Base-by-base conservation (phyloP, 1,140 invertebrate species). In the Hyposmocoma kahamanoa region DNA sequence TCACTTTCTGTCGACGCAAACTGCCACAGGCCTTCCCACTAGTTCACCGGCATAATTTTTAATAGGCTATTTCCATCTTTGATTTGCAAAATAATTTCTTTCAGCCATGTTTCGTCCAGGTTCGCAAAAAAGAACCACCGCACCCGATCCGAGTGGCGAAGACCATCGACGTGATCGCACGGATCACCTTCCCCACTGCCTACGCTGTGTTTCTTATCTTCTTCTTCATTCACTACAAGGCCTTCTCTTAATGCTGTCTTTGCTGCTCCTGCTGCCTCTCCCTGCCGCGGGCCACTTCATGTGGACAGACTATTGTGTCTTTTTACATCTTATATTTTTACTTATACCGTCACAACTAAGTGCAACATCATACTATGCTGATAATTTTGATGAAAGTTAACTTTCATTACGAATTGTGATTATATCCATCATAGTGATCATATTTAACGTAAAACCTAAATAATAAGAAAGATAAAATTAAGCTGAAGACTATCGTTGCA, bases 141-240 rank as follows among this genome's bases (percentile, higher is more conserved):
- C 95, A 96, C 89, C 95, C 95, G 28, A 96, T 96, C 68, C 90
- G 95, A 63, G 94, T 97, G 61, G 95, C 95, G 42, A 97, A 97
- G 88, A 96, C 95, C 44, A 97, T 97, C 72, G 96, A 97, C 88
- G 95, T 97, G 47, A 96, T 97, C 72, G 95, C 95, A 26, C 91
- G 95, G 72, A 94, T 96, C 71, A 95, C 95, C 50, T 97, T 97
- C 88, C 96, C 96, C 58, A 91, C 94, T 58, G 95, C 95, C 61
- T 97, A 96, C 81, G 93, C 94, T 72, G 91, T 96, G 67, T 97
- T 97, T 88, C 91, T 97, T 59, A 94, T 96, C 73, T 97, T 96
- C 88, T 97, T 97, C 90, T 97, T 97, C 89, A 93, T 96, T 63
- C 94, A 95, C 87, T 96, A 96, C 87, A 95, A 94, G 80, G 89